phyloP scores from a whole-genome alignment of 2,113 vertebrate species.

The Hippoglossus stenolepis region DNA sequence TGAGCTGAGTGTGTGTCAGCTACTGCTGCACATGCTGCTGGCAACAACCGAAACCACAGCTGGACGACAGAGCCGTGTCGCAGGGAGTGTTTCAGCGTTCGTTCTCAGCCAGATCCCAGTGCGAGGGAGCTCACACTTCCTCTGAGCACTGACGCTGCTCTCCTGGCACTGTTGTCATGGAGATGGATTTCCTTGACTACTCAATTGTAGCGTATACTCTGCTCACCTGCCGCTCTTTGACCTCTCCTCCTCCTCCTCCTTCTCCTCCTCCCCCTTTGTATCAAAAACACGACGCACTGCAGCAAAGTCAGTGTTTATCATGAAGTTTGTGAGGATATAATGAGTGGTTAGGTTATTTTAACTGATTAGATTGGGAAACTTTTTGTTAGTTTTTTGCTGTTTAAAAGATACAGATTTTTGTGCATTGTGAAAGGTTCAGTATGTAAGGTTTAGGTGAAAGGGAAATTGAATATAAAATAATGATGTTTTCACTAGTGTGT shows the following conservation, averaged over 20 bases:
- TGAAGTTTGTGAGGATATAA: background rate
- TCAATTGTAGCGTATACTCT: conserved; percentile 40
- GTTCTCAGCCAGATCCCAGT: background rate
- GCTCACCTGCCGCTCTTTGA: conserved; percentile 41
- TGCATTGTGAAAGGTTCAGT: too few species aligned
- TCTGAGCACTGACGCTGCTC: background rate
- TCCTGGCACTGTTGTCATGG: conserved; percentile 75
- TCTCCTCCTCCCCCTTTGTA: background rate
- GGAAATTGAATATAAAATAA: background rate
- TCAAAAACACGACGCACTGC: conserved; percentile 3
- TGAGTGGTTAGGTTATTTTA: background rate
- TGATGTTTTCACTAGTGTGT: too few species aligned
- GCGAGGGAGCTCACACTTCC: too few species aligned
- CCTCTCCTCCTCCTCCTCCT: conserved; percentile 22
- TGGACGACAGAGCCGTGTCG: background rate
- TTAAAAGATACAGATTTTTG: too few species aligned
- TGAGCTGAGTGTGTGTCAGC: conserved; percentile 1
- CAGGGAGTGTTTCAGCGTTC: conserved; percentile 6
- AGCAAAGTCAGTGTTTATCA: background rate
- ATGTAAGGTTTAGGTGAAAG: too few species aligned
- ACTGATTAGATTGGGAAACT: too few species aligned
- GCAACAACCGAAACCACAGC: conserved; percentile 5
- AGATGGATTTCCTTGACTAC: conserved; percentile 65
- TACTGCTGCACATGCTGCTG: background rate
- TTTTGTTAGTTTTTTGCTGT: too few species aligned